Conservation (phyloP, 2,113 vertebrate genomes). For the Columba livia region DNA sequence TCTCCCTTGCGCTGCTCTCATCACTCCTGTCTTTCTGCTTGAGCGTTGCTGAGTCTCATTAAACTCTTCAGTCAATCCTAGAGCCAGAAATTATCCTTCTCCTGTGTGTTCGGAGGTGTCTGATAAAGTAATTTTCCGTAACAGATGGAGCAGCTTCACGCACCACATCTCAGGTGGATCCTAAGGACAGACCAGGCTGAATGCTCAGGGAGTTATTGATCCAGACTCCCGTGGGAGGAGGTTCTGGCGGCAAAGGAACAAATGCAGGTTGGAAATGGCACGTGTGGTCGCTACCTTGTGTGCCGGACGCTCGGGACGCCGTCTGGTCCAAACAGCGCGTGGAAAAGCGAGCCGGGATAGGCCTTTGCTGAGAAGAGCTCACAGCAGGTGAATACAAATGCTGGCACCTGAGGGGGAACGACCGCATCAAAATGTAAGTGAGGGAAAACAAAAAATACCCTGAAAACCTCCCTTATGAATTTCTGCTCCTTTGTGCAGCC, state of each 20-base stretch:
- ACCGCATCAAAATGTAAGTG: background rate
- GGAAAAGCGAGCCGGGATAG: background rate
- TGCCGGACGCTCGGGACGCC: accelerated
- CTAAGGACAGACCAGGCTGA: background rate
- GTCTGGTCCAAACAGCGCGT: background rate
- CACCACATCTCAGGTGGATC: background rate
- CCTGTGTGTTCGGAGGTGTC: background rate
- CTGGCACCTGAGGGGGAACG: background rate
- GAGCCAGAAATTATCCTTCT: background rate
- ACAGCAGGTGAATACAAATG: background rate
- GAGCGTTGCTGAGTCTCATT: background rate
- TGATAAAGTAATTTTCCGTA: background rate
- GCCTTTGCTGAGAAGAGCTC: background rate
- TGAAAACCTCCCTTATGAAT: background rate
- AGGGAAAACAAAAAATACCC: background rate
- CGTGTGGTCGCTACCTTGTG: accelerated
- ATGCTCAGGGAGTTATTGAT: background rate
- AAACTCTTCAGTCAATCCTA: background rate
- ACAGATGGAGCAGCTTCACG: background rate
- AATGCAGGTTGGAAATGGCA: background rate
- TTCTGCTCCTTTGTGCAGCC: background rate
- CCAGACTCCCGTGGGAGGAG: background rate
- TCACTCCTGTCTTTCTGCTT: background rate
- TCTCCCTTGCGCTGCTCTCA: background rate
- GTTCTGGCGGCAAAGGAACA: background rate